Evolutionary conservation across 2,113 vertebrate species (phyloP).

Genomic region (Mormyrus iriodes): DNA sequence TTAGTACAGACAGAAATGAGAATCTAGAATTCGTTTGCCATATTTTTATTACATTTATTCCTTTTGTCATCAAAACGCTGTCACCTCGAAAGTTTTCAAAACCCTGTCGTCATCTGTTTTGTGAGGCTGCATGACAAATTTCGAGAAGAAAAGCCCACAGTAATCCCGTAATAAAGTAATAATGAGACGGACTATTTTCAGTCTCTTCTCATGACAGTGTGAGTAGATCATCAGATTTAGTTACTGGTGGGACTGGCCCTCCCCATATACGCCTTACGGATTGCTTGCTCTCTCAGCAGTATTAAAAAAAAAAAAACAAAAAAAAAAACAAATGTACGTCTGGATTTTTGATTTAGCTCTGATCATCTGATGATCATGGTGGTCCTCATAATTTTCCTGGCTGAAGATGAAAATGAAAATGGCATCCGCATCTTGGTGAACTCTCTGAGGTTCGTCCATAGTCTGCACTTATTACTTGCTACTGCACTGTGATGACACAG

Average conservation of each 20-base stretch:
- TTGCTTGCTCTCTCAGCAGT: neutral
- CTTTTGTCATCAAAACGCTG: constrained; percentile 3
- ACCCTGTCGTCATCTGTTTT: constrained; percentile 6
- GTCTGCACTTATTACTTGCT: neutral
- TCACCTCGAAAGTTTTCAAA: neutral
- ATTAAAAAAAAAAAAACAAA: neutral
- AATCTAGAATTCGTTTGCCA: neutral
- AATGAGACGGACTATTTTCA: neutral
- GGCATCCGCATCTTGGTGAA: neutral
- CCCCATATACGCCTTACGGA: neutral
- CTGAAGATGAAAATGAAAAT: neutral
- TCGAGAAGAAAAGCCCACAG: neutral
- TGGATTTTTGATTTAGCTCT: neutral
- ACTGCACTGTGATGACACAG: neutral
- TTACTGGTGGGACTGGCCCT: neutral
- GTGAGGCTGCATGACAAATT: neutral
- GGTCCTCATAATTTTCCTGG: neutral
- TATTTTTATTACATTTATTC: constrained; percentile 8
- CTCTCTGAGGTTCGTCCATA: neutral
- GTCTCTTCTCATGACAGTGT: constrained; percentile 11
- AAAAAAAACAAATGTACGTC: neutral
- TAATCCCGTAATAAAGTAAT: constrained; percentile 14
- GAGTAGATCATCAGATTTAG: neutral
- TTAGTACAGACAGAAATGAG: neutral
- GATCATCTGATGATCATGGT: neutral